These are phyloP conservation scores for Zosterops lateralis DNA, from an alignment of 2,113 vertebrate genomes.

Conservation along the genomic window DNA sequence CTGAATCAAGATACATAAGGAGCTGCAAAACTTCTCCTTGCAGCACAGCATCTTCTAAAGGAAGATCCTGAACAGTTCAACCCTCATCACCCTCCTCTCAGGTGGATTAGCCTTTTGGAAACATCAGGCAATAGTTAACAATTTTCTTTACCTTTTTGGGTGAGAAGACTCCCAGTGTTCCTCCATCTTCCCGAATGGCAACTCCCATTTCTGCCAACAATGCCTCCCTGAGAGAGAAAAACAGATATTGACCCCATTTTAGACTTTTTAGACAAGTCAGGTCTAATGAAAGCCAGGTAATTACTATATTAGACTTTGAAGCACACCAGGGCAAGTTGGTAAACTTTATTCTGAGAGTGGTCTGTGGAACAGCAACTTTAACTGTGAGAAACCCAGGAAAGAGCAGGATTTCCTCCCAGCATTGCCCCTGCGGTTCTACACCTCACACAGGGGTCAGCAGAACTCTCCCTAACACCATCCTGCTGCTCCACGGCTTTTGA, in stretches of 20 bases:
- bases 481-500: neutral
- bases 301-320: neutral
- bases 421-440: neutral
- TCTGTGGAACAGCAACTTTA: neutral
- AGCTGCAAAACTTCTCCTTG: neutral
- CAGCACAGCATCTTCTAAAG: neutral
- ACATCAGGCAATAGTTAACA: neutral
- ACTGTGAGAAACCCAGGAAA: neutral
- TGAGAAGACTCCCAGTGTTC: constrained; percentile 96
- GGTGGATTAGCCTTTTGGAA: neutral
- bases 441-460: neutral
- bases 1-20: neutral
- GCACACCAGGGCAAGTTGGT: neutral
- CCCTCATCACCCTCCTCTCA: neutral
- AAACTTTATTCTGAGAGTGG: neutral
- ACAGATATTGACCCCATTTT: neutral
- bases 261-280: neutral
- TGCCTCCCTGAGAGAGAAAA: constrained; percentile 83
- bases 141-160: constrained; percentile 90
- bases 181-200: constrained; percentile 96
- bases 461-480: neutral
- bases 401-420: neutral
- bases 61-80: neutral
- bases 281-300: neutral
- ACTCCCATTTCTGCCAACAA: constrained; percentile 98